Evolutionary conservation across 2,797 vertebrate genomes (phyloP).

Genomic region (Anableps anableps): DNA sequence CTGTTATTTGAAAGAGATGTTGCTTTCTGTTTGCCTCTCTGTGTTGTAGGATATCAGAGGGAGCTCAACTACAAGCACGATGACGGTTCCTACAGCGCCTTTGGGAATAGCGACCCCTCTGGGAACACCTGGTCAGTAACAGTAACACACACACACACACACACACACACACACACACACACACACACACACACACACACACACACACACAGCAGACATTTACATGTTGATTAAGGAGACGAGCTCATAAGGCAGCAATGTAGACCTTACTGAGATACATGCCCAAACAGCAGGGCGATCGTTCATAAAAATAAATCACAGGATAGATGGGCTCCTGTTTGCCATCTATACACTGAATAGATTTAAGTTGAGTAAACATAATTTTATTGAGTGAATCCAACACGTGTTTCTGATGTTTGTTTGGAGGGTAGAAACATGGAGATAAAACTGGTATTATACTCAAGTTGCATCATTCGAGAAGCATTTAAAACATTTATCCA

Average conservation of each 20-base stretch:
- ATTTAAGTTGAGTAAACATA: slow-evolving; percentile 1
- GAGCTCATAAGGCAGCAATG: neutral
- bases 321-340: neutral
- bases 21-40: slow-evolving; percentile 2
- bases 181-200: too few relatives aligned
- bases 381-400: neutral
- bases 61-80: slow-evolving; percentile 88
- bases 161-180: too few relatives aligned
- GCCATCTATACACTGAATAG: neutral
- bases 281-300: neutral
- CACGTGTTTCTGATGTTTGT: neutral
- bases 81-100: slow-evolving; percentile 92
- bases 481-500: slow-evolving; percentile 48
- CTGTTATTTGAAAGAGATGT: neutral
- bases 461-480: slow-evolving; percentile 60
- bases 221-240: neutral
- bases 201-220: neutral
- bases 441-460: slow-evolving; percentile 14
- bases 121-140: slow-evolving; percentile 92
- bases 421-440: slow-evolving; percentile 3
- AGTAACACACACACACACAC: too few relatives aligned
- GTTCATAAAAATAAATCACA: neutral
- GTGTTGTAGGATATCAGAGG: slow-evolving; percentile 86
- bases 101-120: slow-evolving; percentile 73
- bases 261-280: neutral